Evolutionary conservation across 1,140 invertebrate genomes (phyloP).

Genomic region (Polypedilum vanderplanki): DNA sequence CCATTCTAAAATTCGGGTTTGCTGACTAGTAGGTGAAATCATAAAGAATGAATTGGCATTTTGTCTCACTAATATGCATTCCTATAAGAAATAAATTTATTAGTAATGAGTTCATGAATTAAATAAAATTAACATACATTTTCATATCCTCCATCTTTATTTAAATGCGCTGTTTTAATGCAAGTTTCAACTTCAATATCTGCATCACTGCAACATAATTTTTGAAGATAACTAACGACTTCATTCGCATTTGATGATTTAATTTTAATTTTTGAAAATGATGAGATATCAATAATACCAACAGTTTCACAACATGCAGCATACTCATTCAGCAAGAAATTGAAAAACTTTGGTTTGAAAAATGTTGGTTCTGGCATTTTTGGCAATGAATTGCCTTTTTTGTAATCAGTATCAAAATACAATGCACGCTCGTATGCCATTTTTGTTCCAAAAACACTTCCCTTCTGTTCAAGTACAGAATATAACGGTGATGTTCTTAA

Average conservation of each 20-base stretch:
- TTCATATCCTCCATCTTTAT: constrained; percentile 70
- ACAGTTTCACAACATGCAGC: constrained; percentile 69
- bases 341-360: constrained; percentile 70
- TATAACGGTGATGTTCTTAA: constrained; percentile 72
- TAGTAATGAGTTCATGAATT: not conserved
- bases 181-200: constrained; percentile 65
- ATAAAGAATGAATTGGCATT: constrained; percentile 68
- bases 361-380: constrained; percentile 54
- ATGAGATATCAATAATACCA: constrained; percentile 77
- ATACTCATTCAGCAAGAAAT: constrained; percentile 68
- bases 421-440: constrained; percentile 79
- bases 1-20: constrained; percentile 69
- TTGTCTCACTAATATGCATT: constrained; percentile 68
- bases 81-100: not conserved
- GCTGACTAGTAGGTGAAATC: constrained; percentile 77
- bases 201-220: constrained; percentile 69
- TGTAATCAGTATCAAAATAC: constrained; percentile 52
- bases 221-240: constrained; percentile 63
- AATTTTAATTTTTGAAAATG: constrained; percentile 76
- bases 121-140: constrained; percentile 46
- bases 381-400: constrained; percentile 38
- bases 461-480: constrained; percentile 62
- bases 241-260: constrained; percentile 57
- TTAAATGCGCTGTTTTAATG: constrained; percentile 77
- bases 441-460: constrained; percentile 73